A percentile compares a stretch with the other conserved stretches of the same genome.
These are phyloP conservation scores for Oscheius sp. DNA, from an alignment of 2,888 invertebrate genomes.

Conservation along the genomic window DNA sequence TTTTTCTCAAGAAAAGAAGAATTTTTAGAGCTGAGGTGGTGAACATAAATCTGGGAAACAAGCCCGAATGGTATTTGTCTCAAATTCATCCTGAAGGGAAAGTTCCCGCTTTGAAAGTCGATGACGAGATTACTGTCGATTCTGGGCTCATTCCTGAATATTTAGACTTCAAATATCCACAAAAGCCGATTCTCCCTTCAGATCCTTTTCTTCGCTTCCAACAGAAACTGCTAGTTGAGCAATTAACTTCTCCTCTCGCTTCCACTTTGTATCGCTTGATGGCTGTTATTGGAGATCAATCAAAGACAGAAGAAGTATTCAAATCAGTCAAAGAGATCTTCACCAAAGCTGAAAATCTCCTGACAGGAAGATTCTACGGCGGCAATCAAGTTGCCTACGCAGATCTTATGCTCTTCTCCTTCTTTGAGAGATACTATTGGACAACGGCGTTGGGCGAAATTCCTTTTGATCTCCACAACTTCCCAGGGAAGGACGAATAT, in stretches of 20 bases:
- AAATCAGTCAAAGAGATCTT: slow-evolving; percentile 42
- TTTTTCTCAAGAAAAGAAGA: background rate
- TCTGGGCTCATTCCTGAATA: slow-evolving; percentile 83
- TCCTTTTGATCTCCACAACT: slow-evolving; percentile 32
- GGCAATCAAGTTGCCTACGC: slow-evolving; percentile 47
- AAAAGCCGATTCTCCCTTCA: slow-evolving; percentile 76
- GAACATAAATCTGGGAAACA: slow-evolving; percentile 71
- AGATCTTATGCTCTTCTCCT: slow-evolving; percentile 54
- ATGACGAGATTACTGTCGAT: slow-evolving; percentile 76
- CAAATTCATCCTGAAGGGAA: slow-evolving; percentile 74
- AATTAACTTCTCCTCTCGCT: slow-evolving; percentile 71
- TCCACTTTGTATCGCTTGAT: slow-evolving; percentile 39
- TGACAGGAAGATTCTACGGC: slow-evolving; percentile 48
- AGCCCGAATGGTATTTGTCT: slow-evolving; percentile 82
- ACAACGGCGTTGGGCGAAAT: slow-evolving; percentile 30
- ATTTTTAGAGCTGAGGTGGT: slow-evolving; percentile 49
- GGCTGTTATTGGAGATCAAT: slow-evolving; percentile 35
- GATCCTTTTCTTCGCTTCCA: slow-evolving; percentile 79
- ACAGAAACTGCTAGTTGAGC: slow-evolving; percentile 80
- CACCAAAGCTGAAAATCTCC: slow-evolving; percentile 46
- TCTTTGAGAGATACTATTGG: slow-evolving; percentile 55
- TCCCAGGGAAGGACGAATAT: slow-evolving; percentile 43
- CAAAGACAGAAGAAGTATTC: slow-evolving; percentile 37
- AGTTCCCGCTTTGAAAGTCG: slow-evolving; percentile 81
- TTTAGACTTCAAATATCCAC: slow-evolving; percentile 82